Percentiles rank a stretch among this genome's conserved stretches.
Conservation (phyloP, 2,797 vertebrate genomes). For the Syncerus caffer region DNA sequence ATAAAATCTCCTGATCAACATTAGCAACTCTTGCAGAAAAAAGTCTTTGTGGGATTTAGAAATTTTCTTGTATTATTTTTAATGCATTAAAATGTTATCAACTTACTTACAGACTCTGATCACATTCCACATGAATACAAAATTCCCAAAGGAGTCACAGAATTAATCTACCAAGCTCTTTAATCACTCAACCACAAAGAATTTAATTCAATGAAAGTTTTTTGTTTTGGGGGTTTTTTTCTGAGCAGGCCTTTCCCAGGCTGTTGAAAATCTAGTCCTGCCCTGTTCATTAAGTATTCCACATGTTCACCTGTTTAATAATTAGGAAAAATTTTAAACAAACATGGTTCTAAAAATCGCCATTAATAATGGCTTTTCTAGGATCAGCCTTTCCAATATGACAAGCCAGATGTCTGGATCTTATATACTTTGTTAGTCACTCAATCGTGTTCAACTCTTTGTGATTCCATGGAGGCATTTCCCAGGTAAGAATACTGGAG, state of each 20-base stretch:
- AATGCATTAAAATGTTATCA: neutral
- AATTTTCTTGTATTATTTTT: slow-evolving; percentile 5
- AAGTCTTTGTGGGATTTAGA: neutral
- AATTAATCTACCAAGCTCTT: neutral
- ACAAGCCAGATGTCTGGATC: neutral
- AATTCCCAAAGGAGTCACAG: neutral
- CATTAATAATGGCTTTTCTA: neutral
- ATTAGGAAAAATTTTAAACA: slow-evolving; percentile 8
- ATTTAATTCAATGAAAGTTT: neutral
- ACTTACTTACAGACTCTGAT: neutral
- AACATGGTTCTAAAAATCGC: neutral
- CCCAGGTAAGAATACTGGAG: neutral
- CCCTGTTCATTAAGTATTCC: neutral
- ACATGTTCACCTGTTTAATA: neutral
- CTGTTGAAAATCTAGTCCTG: neutral
- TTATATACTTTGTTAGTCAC: neutral
- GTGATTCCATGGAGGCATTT: neutral
- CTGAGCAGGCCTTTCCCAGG: neutral
- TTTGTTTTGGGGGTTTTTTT: neutral
- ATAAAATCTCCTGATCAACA: neutral
- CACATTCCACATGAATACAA: neutral
- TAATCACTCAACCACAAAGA: neutral
- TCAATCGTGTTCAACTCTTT: neutral
- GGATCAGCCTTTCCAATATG: neutral
- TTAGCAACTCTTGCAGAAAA: slow-evolving; percentile 2